Evolutionary conservation across 92 coral and sea anemone genomes (phyloP).

Genomic region (Epizoanthus ramosus): DNA sequence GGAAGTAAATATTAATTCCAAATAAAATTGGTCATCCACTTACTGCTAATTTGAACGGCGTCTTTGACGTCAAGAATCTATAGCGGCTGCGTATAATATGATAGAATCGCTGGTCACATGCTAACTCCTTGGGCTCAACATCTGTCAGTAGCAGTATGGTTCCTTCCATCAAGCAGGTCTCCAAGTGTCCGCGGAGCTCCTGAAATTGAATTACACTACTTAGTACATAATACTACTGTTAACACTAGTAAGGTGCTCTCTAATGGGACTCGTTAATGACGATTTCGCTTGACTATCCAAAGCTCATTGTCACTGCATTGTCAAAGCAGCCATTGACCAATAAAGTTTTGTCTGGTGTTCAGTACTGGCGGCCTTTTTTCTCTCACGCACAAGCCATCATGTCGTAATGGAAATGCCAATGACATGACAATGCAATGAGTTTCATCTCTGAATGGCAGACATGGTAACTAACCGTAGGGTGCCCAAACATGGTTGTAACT

Average conservation of each 20-base stretch:
- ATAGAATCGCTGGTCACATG: conserved; percentile 78
- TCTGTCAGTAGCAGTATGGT: conserved; percentile 87
- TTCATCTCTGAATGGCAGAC: no score
- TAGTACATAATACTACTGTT: neutral
- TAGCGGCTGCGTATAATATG: conserved; percentile 78
- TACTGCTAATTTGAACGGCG: conserved; percentile 94
- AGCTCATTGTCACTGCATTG: no score
- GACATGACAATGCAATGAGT: no score
- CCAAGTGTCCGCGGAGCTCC: conserved; percentile 99
- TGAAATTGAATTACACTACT: conserved; percentile 20
- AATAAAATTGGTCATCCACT: neutral
- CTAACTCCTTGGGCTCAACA: conserved; percentile 85
- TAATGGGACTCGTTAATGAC: no score
- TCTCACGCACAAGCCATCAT: no score
- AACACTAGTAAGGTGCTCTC: neutral
- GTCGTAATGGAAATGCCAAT: no score
- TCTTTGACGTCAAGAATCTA: conserved; percentile 78
- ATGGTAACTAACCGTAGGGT: neutral
- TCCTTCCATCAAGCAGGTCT: conserved; percentile 97
- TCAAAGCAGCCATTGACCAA: no score
- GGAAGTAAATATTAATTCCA: no score
- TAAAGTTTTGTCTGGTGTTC: no score
- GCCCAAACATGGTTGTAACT: no score
- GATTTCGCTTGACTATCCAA: no score
- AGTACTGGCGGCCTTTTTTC: no score